Conservation (phyloP, 2,888 invertebrate genomes). For the Noctua janthina region DNA sequence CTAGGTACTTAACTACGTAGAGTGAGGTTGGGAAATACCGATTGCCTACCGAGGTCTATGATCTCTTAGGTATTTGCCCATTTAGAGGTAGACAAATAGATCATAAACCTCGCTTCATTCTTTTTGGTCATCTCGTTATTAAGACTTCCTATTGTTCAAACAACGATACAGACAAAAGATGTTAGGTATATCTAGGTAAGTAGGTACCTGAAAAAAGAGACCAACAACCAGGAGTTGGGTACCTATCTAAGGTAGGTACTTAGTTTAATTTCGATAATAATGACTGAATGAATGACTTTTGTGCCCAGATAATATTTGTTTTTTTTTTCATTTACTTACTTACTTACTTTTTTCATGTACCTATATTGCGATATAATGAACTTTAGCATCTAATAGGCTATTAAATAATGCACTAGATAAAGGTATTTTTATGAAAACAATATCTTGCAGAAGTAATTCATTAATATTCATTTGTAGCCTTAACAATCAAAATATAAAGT, state of each 20-base stretch:
- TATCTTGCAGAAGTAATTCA: conserved; percentile 20
- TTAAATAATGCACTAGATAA: not conserved
- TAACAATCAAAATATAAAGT: conserved; percentile 35
- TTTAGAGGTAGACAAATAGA: not conserved
- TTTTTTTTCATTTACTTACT: not conserved
- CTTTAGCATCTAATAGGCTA: not conserved
- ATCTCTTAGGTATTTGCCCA: conserved; percentile 14
- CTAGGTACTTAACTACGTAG: not conserved
- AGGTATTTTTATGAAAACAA: not conserved
- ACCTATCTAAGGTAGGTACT: no score
- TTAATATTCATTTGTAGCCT: conserved; percentile 51
- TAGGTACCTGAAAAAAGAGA: not conserved
- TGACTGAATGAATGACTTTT: not conserved
- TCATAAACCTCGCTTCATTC: not conserved
- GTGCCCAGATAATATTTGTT: not conserved
- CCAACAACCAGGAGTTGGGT: not conserved
- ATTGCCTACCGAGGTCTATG: conserved; percentile 16
- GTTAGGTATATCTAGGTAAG: not conserved
- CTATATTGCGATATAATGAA: not conserved
- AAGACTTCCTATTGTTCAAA: conserved; percentile 5
- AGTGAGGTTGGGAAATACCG: conserved; percentile 5
- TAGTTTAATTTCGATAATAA: not conserved
- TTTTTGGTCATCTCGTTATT: not conserved
- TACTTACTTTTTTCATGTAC: not conserved
- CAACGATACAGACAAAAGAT: not conserved